Percentiles rank a stretch among this genome's conserved stretches.
phyloP scores from a whole-genome alignment of 2,888 invertebrate genomes.

The Artemia sp. region DNA sequence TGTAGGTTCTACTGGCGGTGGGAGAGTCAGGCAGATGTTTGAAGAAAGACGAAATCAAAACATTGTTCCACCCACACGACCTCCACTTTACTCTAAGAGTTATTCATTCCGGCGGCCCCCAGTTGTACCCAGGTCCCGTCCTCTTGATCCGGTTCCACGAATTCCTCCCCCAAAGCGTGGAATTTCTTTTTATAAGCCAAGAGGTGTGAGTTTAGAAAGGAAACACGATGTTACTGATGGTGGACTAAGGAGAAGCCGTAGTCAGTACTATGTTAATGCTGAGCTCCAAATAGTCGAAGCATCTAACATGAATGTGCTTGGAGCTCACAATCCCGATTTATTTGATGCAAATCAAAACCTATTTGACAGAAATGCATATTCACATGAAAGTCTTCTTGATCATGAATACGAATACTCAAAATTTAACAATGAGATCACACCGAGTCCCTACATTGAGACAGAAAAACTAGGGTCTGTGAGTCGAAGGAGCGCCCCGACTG shows the following conservation, averaged over 20 bases:
- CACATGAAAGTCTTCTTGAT: neutral
- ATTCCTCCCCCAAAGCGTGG: neutral
- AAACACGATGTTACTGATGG: neutral
- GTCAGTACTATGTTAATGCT: neutral
- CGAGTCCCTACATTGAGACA: neutral
- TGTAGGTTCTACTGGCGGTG: neutral
- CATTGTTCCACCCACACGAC: slow-evolving; percentile 14
- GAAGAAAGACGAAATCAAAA: slow-evolving; percentile 40
- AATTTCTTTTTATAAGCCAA: neutral
- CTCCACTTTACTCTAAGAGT: neutral
- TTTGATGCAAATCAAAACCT: neutral
- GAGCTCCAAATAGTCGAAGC: neutral
- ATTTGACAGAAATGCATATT: neutral
- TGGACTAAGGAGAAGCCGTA: neutral
- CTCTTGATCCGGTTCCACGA: neutral
- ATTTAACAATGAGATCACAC: neutral
- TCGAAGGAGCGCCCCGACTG: neutral
- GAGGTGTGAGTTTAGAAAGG: slow-evolving; percentile 1
- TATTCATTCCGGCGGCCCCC: neutral
- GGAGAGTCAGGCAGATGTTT: slow-evolving; percentile 63
- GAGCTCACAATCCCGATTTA: neutral
- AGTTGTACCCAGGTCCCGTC: slow-evolving; percentile 3
- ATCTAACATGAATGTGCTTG: neutral
- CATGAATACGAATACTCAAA: neutral
- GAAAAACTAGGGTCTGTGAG: neutral